Percentiles rank a stretch among this genome's conserved stretches.
Conservation (phyloP, 1,140 invertebrate genomes). For the Brachionus paranguensis region DNA sequence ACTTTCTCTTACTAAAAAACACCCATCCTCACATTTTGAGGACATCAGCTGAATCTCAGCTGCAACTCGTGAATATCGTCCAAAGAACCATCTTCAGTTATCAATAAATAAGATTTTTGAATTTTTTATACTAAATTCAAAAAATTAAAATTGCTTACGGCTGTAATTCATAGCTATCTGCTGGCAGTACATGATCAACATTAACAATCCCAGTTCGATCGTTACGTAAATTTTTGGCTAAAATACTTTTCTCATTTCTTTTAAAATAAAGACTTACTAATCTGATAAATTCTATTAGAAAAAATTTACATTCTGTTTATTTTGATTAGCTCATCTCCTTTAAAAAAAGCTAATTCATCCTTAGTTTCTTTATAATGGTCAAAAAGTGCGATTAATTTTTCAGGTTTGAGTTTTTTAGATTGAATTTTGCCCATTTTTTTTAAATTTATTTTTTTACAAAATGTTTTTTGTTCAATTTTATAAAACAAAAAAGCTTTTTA, state of each 20-base stretch:
- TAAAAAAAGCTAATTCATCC: conserved; percentile 3
- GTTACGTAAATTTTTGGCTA: not conserved
- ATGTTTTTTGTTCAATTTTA: not conserved
- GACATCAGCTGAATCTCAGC: conserved; percentile 4
- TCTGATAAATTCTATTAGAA: too few species aligned
- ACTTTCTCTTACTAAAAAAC: not conserved
- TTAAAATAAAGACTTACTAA: not conserved
- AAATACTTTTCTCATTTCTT: not conserved
- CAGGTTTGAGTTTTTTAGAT: not conserved
- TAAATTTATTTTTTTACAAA: not conserved
- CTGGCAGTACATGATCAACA: not conserved
- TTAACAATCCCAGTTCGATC: not conserved
- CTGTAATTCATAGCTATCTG: not conserved
- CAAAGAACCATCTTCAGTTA: not conserved
- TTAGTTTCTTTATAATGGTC: not conserved
- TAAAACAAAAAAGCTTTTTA: not conserved
- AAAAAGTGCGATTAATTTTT: not conserved
- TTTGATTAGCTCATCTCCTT: not conserved
- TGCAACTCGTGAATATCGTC: not conserved
- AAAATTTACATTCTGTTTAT: not conserved
- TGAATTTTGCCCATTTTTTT: not conserved
- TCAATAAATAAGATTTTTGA: too few species aligned
- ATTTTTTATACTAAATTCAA: too few species aligned
- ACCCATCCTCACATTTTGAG: not conserved
- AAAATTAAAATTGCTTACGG: not conserved